phyloP scores from a whole-genome alignment of 2,797 vertebrate species.

The Macropodus opercularis region DNA sequence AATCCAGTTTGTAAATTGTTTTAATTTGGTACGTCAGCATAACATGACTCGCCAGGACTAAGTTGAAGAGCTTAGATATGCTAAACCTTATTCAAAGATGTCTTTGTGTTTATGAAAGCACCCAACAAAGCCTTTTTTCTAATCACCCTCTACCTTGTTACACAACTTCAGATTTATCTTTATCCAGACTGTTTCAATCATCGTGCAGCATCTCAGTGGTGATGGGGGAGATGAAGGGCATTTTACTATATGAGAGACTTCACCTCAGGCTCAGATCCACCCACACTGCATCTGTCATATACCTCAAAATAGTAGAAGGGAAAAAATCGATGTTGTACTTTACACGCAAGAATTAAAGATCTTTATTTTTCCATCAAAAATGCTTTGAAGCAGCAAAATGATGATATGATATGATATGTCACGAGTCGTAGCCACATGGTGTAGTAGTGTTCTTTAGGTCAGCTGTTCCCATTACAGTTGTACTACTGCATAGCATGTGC shows the following conservation, averaged over 20 bases:
- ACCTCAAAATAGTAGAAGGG: constrained; percentile 36
- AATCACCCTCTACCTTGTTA: background rate
- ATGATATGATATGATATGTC: no score
- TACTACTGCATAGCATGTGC: no score
- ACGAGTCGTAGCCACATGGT: no score
- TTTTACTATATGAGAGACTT: constrained; percentile 34
- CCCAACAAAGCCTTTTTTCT: background rate
- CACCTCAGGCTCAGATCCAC: constrained; percentile 44
- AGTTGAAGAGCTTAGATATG: constrained; percentile 27
- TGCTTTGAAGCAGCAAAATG: constrained; percentile 12
- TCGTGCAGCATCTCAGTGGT: background rate
- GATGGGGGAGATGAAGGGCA: constrained; percentile 21
- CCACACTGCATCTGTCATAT: constrained; percentile 44
- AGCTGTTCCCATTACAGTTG: no score
- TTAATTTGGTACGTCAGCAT: no score
- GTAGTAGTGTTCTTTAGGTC: no score
- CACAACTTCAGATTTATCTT: constrained; percentile 14
- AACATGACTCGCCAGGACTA: background rate
- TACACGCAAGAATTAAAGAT: constrained; percentile 1
- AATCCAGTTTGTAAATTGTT: no score
- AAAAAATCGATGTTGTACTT: constrained; percentile 43
- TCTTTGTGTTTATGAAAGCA: constrained; percentile 1
- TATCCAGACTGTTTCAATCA: constrained; percentile 24
- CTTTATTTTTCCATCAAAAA: constrained; percentile 20
- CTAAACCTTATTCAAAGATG: constrained; percentile 10